Percentiles rank a stretch among this genome's conserved stretches.
phyloP scores from a whole-genome alignment of 2,888 invertebrate species.

The Pseudococcus jackbeardsleyi region DNA sequence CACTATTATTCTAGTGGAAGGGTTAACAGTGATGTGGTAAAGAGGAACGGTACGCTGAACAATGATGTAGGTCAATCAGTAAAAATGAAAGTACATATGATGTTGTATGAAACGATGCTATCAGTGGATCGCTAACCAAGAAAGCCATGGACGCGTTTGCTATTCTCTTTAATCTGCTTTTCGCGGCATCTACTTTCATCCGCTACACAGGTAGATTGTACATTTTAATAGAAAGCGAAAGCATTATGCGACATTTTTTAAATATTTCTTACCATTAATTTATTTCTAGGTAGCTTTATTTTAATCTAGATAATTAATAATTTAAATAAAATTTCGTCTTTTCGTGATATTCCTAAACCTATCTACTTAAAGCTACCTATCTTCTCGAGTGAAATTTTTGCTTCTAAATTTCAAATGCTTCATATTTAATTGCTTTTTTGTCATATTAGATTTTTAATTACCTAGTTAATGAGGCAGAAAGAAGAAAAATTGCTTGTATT shows the following conservation, averaged over 20 bases:
- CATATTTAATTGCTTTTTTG: neutral
- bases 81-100: slow-evolving; percentile 59
- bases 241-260: slow-evolving; percentile 11
- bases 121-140: slow-evolving; percentile 58
- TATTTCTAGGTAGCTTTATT: neutral
- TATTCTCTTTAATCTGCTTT: slow-evolving; percentile 52
- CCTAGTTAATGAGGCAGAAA: no score
- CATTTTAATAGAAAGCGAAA: slow-evolving; percentile 49
- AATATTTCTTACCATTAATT: neutral
- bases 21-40: slow-evolving; percentile 48
- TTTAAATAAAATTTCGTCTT: neutral
- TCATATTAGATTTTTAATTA: no score
- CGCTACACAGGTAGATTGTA: slow-evolving; percentile 54
- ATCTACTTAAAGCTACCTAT: no score
- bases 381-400: neutral
- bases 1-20: slow-evolving; percentile 38
- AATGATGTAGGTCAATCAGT: slow-evolving; percentile 25
- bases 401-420: neutral
- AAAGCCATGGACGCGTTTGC: slow-evolving; percentile 61
- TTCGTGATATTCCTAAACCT: neutral
- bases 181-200: slow-evolving; percentile 32
- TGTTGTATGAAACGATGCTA: slow-evolving; percentile 57
- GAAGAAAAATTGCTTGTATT: no score
- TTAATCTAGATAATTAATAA: neutral
- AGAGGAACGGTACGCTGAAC: slow-evolving; percentile 32